Evolutionary conservation across 2,797 vertebrate genomes (phyloP), one percentile per base, ranked within the genome.

Genomic region (Notoglanidium macrostoma): DNA sequence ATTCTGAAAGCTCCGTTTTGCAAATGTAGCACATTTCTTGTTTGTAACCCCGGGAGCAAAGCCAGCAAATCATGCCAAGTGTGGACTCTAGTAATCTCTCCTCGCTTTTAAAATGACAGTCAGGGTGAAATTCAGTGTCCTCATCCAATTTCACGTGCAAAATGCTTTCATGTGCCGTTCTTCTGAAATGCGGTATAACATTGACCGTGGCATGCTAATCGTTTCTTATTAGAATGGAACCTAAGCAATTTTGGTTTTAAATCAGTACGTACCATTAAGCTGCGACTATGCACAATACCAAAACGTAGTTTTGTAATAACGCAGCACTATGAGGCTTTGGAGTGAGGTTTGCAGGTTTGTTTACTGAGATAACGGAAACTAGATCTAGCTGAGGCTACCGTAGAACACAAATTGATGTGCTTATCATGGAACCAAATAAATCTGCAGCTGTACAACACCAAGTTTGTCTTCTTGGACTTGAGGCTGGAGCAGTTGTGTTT

Each of bases 1-100:
- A 95, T 95, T 93, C 93, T 95, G 94, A 96, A 93, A 96, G 94
- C 93, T 87, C 89, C 86, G 91, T 94, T 95, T 92, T 95, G 94
- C 95, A 91, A 92, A 94, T 91, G 88, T 90, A 83, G 93, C 93
- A 91, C 88, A 94, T 95, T 95, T 85, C 89, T 92, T 86, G 86
- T 92, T 90, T 89, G 80, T 87, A 87, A 88, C 88, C 90, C 89
- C 92, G 93, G 92, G 92, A 93, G 77, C 74, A 78, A 83, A 90
- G 92, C 92, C 94, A 93, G 92, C 92, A 93, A 95, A 93, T 93
- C 92, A 90, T 92, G 93, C 93, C 94, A 95, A 63, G 92, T 88
- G 86, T 91, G 90, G 93, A 93, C 92, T 92, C 92, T 93, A 92
- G 92, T 89, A 88, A 94, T 93, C 35, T 63, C 73, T 44, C 17